Conservation (phyloP, 1,140 invertebrate genomes). For the Apis florea region DNA sequence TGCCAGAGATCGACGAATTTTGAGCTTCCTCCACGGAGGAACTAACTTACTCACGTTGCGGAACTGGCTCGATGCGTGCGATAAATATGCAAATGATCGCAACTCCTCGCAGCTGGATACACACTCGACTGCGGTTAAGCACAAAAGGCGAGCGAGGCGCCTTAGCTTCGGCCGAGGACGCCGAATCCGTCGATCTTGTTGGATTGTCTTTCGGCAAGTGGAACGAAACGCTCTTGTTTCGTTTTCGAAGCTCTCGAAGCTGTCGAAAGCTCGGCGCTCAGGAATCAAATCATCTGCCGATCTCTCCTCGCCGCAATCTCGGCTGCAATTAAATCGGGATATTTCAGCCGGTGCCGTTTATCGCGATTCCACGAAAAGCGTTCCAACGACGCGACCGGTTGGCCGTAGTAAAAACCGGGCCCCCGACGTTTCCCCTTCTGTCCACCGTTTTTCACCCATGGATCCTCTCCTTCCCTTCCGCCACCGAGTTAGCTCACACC, state of each 20-base stretch:
- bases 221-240: too few species aligned
- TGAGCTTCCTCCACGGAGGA: background rate
- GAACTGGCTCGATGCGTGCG: constrained; percentile 25
- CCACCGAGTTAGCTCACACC: background rate
- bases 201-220: too few species aligned
- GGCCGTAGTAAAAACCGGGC: constrained; percentile 54
- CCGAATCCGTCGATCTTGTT: too few species aligned
- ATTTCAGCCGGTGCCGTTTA: constrained; percentile 75
- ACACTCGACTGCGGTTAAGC: background rate
- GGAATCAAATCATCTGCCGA: too few species aligned
- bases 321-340: constrained; percentile 78
- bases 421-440: constrained; percentile 57
- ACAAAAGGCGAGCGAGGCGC: background rate
- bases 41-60: too few species aligned
- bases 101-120: constrained; percentile 26
- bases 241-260: too few species aligned
- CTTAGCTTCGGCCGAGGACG: too few species aligned
- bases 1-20: background rate
- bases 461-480: constrained; percentile 36
- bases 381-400: constrained; percentile 50
- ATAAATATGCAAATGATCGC: constrained; percentile 49
- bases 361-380: constrained; percentile 66
- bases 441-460: constrained; percentile 56
- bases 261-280: too few species aligned
- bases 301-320: constrained; percentile 70